phyloP scores from a whole-genome alignment of 2,113 vertebrate species.

The Phycodurus eques region DNA sequence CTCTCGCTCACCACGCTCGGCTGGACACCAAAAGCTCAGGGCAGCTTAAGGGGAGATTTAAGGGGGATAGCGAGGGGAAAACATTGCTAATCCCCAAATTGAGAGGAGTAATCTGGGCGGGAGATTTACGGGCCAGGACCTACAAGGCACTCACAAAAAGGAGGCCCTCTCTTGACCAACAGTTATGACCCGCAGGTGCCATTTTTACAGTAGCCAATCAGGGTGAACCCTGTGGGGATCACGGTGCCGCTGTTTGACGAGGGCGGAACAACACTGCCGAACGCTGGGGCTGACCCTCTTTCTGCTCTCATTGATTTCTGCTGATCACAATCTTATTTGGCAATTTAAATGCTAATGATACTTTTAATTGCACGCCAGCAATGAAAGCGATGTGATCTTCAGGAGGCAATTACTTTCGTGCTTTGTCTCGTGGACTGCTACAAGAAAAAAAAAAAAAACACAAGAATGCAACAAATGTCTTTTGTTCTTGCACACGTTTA shows the following conservation, averaged over 20 bases:
- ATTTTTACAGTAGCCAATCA: neutral
- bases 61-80: constrained; percentile 67
- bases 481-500: constrained; percentile 60
- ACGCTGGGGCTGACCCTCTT: constrained; percentile 41
- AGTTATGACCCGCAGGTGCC: constrained; percentile 18
- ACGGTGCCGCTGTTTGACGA: constrained; percentile 9
- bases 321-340: constrained; percentile 76
- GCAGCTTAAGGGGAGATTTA: constrained; percentile 72
- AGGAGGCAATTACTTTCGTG: constrained; percentile 67
- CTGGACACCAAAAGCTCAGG: constrained; percentile 69
- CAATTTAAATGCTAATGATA: constrained; percentile 80
- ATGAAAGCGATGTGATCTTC: constrained; percentile 69
- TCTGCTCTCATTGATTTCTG: constrained; percentile 70
- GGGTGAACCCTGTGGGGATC: constrained; percentile 27
- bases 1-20: constrained; percentile 57
- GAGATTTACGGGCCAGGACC: constrained; percentile 62
- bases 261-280: neutral
- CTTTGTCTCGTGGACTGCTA: constrained; percentile 49
- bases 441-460: constrained; percentile 30
- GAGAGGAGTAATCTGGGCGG: constrained; percentile 69
- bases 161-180: constrained; percentile 22
- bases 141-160: constrained; percentile 47
- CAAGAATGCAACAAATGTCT: constrained; percentile 47
- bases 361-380: constrained; percentile 72
- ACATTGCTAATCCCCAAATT: constrained; percentile 75